Evolutionary conservation across 2,113 vertebrate species (phyloP).

Genomic region (Ammodytes marinus): DNA sequence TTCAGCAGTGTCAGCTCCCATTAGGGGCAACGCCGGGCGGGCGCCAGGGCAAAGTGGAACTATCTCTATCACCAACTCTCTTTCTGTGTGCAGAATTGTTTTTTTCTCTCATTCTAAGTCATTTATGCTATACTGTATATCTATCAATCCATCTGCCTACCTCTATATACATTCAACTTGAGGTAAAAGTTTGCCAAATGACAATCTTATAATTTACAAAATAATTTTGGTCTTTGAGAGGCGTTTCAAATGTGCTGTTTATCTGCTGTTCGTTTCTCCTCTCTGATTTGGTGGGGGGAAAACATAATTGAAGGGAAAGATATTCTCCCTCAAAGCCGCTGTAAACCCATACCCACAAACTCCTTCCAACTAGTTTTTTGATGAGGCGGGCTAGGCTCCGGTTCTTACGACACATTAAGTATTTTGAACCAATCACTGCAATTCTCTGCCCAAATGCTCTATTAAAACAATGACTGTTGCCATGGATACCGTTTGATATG

Average conservation of each 20-base stretch:
- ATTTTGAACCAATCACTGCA: too few species aligned
- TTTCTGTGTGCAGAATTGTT: conserved; percentile 20
- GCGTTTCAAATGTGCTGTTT: neutral
- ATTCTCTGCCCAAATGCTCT: too few species aligned
- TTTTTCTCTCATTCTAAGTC: conserved; percentile 1
- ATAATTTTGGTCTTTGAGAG: neutral
- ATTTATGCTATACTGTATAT: conserved; percentile 6
- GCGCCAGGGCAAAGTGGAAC: conserved; percentile 63
- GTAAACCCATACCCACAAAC: too few species aligned
- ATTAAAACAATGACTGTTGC: too few species aligned
- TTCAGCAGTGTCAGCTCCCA: conserved; percentile 79
- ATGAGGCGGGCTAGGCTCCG: too few species aligned
- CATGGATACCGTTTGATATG: too few species aligned
- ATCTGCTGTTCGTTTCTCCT: conserved; percentile 2
- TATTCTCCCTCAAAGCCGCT: conserved; percentile 4
- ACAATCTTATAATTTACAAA: neutral
- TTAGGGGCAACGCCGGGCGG: conserved; percentile 64
- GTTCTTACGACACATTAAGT: too few species aligned
- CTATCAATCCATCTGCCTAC: neutral
- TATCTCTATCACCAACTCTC: conserved; percentile 55
- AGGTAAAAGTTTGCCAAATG: neutral
- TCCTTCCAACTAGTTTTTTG: too few species aligned
- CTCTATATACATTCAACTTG: neutral
- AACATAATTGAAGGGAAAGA: conserved; percentile 29
- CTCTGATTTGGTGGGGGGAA: conserved; percentile 3